Base-by-base conservation (phyloP, 2,113 vertebrate species). In the Pao palembangensis region DNA sequence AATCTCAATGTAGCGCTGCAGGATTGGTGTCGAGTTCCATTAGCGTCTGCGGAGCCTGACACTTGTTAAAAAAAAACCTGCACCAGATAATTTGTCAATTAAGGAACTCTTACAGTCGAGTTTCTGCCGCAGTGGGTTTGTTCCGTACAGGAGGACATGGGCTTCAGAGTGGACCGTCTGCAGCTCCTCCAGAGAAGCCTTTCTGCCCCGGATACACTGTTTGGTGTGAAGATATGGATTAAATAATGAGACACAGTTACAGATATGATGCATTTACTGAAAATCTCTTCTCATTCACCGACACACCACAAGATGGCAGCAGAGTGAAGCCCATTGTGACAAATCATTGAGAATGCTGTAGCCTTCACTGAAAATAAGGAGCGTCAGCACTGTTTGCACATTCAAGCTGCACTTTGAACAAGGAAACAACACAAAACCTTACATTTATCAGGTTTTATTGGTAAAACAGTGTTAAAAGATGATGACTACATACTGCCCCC, bases 111-210 rank as follows among this genome's bases (percentile, higher is more conserved):
- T 94, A 96, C 95, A 94, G 90, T 98, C 96, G 69, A 98, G 87
- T 86, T 96, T 99, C 90, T 97, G 97, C 61, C 96, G 90, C 77
- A 98, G 91, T 16, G 96, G 96, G 88, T 98, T 99, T n/a, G 96
- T 98, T 85, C 97, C 97, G 0, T 99, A 99, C 31, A 98, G 91
- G 67, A 96, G 86, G 0, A 96, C 88, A 16, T 99, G 95, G 3
- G 93, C 90, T 80, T 99, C 96, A 0, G 97, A 96, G 88, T 99
- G 97, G 58, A 98, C 94, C 0, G 90, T 95, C 89, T 97, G 96
- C 52, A 99, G 84, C 83, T 99, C 97, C 82, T 99, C 97, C 74
- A 96, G 84, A 0, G 96, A 96, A 44, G 97, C 97, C 83, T 99
- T 99, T 51, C 97, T 93, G 49, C 96, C 95, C 1, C 95, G 94